phyloP scores from a whole-genome alignment of 2,113 vertebrate genomes.

The Laterallus jamaicensis region DNA sequence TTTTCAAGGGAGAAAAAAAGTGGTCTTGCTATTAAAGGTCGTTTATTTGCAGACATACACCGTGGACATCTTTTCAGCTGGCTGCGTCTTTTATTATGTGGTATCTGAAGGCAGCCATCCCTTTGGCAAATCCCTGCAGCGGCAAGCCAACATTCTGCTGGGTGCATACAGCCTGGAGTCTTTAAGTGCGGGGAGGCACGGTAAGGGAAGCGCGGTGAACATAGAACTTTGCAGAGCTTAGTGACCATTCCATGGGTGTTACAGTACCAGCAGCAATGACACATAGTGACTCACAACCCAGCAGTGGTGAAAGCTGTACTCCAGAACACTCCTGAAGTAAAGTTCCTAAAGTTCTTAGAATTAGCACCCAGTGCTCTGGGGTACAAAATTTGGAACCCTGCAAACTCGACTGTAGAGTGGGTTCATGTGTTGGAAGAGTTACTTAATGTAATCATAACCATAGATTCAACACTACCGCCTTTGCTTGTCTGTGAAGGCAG shows the following conservation, averaged over 20 bases:
- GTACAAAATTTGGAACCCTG: not conserved
- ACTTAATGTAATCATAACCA: not conserved
- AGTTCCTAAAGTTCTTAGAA: not conserved
- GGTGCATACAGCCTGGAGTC: slow-evolving; percentile 86
- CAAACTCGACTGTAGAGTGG: not conserved
- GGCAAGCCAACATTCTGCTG: slow-evolving; percentile 95
- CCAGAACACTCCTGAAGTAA: not conserved
- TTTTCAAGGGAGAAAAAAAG: too few relatives aligned
- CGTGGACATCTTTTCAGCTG: slow-evolving; percentile 97
- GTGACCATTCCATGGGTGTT: fast-evolving
- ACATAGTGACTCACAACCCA: not conserved
- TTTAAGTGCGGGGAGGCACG: slow-evolving; percentile 83
- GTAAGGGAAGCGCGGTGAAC: slow-evolving; percentile 62
- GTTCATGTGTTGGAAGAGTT: not conserved
- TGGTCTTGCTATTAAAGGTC: not conserved
- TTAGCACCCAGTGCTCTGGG: not conserved
- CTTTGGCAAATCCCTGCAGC: slow-evolving; percentile 95
- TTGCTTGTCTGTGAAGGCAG: not conserved
- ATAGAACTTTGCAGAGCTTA: not conserved
- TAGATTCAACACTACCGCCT: too few relatives aligned
- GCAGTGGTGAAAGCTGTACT: not conserved
- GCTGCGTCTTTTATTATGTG: slow-evolving; percentile 97
- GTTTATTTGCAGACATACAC: slow-evolving; percentile 86
- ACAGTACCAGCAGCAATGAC: not conserved
- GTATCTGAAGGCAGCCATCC: slow-evolving; percentile 92